Conservation (phyloP, 2,797 vertebrate genomes). For the Tapera naevia region DNA sequence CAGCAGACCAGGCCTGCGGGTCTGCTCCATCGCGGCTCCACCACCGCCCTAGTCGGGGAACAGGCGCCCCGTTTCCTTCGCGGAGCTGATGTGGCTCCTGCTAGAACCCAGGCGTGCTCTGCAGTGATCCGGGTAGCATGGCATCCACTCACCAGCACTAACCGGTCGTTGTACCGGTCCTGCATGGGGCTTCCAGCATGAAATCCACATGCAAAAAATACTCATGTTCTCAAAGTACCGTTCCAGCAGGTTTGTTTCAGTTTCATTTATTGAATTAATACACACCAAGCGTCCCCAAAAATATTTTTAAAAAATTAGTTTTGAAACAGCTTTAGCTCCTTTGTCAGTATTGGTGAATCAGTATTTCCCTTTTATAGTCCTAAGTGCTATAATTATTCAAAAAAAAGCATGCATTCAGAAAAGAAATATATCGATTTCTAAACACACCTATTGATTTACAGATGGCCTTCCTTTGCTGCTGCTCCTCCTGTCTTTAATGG, state of each 20-base stretch:
- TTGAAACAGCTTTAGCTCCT: neutral
- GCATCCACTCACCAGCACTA: neutral
- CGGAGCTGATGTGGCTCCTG: fast-evolving
- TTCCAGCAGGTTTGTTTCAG: neutral
- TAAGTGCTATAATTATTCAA: neutral
- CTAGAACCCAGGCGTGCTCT: neutral
- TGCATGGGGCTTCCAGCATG: neutral
- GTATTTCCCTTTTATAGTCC: neutral
- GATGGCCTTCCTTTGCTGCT: neutral
- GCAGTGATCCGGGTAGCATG: neutral
- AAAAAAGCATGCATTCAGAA: neutral
- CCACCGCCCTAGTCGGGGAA: neutral
- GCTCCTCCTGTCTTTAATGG: neutral
- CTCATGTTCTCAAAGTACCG: neutral
- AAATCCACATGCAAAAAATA: neutral
- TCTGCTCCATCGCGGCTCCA: neutral
- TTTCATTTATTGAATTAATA: neutral
- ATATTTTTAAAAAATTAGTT: neutral
- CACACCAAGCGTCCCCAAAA: neutral
- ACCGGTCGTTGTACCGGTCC: fast-evolving
- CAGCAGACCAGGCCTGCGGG: fast-evolving
- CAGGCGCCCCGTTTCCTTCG: fast-evolving
- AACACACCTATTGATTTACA: neutral
- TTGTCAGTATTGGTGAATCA: neutral
- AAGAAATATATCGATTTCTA: neutral